Evolutionary conservation across 2,888 invertebrate genomes (phyloP), one percentile per base, ranked within the genome.

Genomic region (Pyrochroa serraticornis): DNA sequence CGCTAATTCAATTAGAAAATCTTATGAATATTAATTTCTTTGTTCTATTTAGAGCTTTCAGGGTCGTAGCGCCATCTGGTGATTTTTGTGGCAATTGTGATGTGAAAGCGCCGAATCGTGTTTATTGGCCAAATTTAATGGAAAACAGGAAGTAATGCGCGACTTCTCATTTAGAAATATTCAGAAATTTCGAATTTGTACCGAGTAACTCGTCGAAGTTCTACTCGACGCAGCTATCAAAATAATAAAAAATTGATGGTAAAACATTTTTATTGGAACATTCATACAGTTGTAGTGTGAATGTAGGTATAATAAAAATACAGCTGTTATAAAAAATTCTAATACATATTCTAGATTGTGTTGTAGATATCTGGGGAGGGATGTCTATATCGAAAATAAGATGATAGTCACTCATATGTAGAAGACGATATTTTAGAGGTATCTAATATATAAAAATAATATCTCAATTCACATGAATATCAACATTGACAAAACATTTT

Each of bases 401-500:
- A 60, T 56, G 51, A 49, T 60, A 55, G 53, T 58, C 54, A 59
- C 44, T 55, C 53, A 59, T 59, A 51, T 60, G 54, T 60, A 60
- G 55, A 60, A 60, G 55, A 60, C 55, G 60, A 60, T 60, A 60
- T 60, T 56, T 56, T 51, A 47, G 60, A 56, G 47, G 60, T 55
- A 60, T 60, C 60, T 60, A 60, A 55, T 60, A 49, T 67, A 67
- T 64, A 67, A 67, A 67, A 67, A 67, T 67, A 67, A 66, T 65
- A 59, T 64, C 53, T 64, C 59, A 65, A 64, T 65, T 67, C 60
- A 64, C 64, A 67, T 64, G 58, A 62, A 63, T 65, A 58, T 66
- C 55, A 64, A 67, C 62, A 67, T 62, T 58, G 65, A 65, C 64
- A 55, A 63, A 60, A 48, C 57, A 61, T 62, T 62, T 65, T 51